Evolutionary conservation across 2,888 invertebrate species (phyloP), one percentile per base, ranked within the genome.

Genomic region (Bruchidius siliquastri): DNA sequence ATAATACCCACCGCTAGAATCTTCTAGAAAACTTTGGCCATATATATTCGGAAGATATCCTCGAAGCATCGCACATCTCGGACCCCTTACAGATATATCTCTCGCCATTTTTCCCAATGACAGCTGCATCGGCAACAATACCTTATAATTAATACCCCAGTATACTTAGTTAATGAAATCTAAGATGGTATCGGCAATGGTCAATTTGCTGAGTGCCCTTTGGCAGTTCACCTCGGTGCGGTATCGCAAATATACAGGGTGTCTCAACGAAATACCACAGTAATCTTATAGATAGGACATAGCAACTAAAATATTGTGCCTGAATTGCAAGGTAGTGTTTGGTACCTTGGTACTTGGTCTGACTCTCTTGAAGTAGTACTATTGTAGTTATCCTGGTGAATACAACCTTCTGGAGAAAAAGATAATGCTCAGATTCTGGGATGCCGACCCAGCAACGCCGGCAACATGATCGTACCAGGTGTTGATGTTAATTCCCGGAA

Each of bases 81-180:
- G 13, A 49, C 18, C 49, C 49, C 49, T 49, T 13, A 13, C 49
- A 18, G 49, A 49, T 3, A 49, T 49, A 49, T 49, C 49, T 3
- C 49, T 18, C 8, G 49, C 6, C 49, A 49, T 70, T 70, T 32
- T 22, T 49, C 49, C 18, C 49, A 49, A 49, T 72, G 71, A 68
- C 72, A 71, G 71, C 30, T 67, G 72, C 73, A 72, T 73, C 72
- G 66, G 67, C 32, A 72, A 32, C 72, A 72, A 72, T 67, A 30
- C 68, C 68, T 22, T 70, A 20, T 72, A 75, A 75, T 75, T 73
- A 73, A 75, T 75, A 67, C 30, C 72, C 75, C 73, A 69, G 70
- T 72, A 26, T 72, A 68, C 73, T 75, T 74, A 75, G 72, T 71
- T 71, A 71, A 71, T 71, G 71, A 71, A 71, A 71, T 71, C 71